These are phyloP conservation scores for Drosophila neocordata DNA, from an alignment of 1,140 invertebrate genomes.

Conservation along the genomic window DNA sequence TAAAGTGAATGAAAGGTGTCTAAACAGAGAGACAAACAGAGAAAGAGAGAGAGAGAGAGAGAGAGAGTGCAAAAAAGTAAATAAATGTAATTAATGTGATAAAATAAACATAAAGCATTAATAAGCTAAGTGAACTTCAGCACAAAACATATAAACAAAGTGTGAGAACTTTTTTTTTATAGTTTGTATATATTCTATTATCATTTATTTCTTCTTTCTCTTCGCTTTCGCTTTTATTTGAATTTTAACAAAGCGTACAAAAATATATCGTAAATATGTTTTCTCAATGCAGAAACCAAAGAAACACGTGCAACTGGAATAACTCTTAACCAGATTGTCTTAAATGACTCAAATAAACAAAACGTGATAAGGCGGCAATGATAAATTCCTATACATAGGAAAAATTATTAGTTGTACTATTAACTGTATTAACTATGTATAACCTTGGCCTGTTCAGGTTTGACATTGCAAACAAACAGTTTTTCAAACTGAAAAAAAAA, in stretches of 20 bases:
- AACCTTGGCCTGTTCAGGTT: constrained; percentile 15
- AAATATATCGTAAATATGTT: neutral
- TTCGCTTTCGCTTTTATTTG: constrained; percentile 43
- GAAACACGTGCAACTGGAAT: constrained; percentile 17
- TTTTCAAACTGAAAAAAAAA: constrained; percentile 1
- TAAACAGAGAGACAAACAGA: constrained; percentile 15
- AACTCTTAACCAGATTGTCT: neutral
- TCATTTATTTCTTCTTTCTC: constrained; percentile 37
- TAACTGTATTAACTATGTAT: constrained; percentile 3
- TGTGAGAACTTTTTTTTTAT: constrained; percentile 12
- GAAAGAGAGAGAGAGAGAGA: neutral
- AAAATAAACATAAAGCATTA: constrained; percentile 1
- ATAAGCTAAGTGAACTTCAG: constrained; percentile 10
- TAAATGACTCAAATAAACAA: constrained; percentile 11
- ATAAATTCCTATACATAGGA: constrained; percentile 2
- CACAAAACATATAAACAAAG: constrained; percentile 20
- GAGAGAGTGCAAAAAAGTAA: neutral
- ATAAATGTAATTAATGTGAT: constrained; percentile 12
- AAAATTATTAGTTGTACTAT: constrained; percentile 9
- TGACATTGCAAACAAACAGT: constrained; percentile 5
- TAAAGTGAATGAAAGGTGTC: constrained; percentile 40
- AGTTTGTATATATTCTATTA: constrained; percentile 30
- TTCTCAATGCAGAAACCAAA: constrained; percentile 6
- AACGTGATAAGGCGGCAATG: neutral
- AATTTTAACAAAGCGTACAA: constrained; percentile 4